Base-by-base conservation (phyloP, 1,140 invertebrate genomes). In the Ips typographus region DNA sequence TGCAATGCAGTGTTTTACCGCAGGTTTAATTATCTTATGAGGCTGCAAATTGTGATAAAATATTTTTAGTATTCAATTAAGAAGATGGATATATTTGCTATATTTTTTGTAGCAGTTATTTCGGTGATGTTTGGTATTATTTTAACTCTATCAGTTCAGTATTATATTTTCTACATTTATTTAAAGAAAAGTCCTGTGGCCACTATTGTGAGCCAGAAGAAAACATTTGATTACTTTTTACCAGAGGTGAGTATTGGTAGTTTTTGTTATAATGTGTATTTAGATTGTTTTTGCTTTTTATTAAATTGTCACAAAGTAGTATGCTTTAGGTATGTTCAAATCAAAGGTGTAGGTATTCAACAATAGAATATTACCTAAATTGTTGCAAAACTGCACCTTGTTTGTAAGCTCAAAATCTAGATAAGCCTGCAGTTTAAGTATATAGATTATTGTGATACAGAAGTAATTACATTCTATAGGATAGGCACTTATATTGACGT, bases 91-190 rank as follows among this genome's bases (percentile, higher is more conserved):
- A 58, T 75, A 59, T 75, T 75, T 60, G 74, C 63, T 44, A 62
- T 73, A 63, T 59, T 75, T 58, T 71, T 75, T 37, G 53, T 75
- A 63, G 65, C 42, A 7, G 57, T 66, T 39, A 41, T 75, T 62
- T 73, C 72, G 41, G 43, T 75, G 67, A 53, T 75, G 49, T 65
- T 83, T 62, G 83, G 83, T 64, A 82, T 83, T 49, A 82, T 83
- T 64, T 72, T 84, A 58, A 84, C 83, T 65, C 75, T 84, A 61
- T 75, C 82, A 60, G 74, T 83, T 8, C 83, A 84, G 74, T 84
- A 84, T 77, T 82, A 84, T 72, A 75, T 84, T 40, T 82, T 83
- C 57, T 78, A 84, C 55, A 79, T 79, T 71, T 84, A 83, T 72
- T 80, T 83, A 49, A 81, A 83, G 68, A 76, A 81, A 67, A 81